Conservation (phyloP, 2,797 vertebrate genomes). For the Aeoliscus strigatus region DNA sequence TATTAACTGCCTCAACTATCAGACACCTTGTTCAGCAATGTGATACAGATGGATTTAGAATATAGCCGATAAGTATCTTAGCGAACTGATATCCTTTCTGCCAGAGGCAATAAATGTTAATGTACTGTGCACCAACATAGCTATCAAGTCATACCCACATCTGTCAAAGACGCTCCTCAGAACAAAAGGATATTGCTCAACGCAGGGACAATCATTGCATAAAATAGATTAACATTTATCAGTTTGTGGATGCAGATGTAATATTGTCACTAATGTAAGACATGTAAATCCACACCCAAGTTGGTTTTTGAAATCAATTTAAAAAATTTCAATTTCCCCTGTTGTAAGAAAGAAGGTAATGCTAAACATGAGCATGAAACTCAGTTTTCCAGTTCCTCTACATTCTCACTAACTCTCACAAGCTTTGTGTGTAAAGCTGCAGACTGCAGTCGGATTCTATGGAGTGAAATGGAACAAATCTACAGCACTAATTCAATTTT, state of each 20-base stretch:
- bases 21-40: conserved; percentile 31
- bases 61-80: conserved; percentile 20
- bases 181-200: conserved; percentile 39
- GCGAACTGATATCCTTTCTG: conserved; percentile 12
- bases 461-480: too few relatives aligned
- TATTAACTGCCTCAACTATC: conserved; percentile 55
- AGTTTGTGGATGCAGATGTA: conserved; percentile 5
- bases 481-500: too few relatives aligned
- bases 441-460: too few relatives aligned
- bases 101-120: conserved; percentile 10
- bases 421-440: too few relatives aligned
- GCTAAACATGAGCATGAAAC: too few relatives aligned
- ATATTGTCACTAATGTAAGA: too few relatives aligned
- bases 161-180: not conserved
- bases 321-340: too few relatives aligned
- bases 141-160: conserved; percentile 6
- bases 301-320: too few relatives aligned
- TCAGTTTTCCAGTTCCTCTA: too few relatives aligned
- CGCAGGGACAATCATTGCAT: conserved; percentile 34
- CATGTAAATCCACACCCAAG: too few relatives aligned
- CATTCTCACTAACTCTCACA: too few relatives aligned
- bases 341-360: too few relatives aligned
- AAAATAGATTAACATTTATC: conserved; percentile 46
- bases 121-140: not conserved
- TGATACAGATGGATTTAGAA: conserved; percentile 24